These are phyloP conservation scores for Centropristis striata DNA, from an alignment of 2,113 vertebrate genomes.

Conservation along the genomic window DNA sequence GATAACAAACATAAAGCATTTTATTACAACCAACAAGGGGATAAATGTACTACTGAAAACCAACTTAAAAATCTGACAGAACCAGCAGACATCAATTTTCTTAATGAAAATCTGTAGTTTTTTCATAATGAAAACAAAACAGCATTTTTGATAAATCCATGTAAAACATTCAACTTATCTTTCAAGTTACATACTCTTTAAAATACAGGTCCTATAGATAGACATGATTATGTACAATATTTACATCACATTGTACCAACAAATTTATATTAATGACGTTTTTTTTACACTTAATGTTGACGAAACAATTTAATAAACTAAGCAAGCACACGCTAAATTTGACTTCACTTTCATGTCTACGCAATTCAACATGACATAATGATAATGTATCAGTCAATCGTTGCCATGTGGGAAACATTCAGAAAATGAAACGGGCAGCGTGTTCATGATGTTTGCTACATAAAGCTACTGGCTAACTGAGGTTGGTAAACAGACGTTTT, in stretches of 20 bases:
- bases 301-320: constrained; percentile 32
- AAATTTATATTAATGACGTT: constrained; percentile 13
- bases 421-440: constrained; percentile 20
- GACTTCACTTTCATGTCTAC: constrained; percentile 11
- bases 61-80: constrained; percentile 38
- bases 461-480: constrained; percentile 61
- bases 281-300: constrained; percentile 12
- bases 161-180: constrained; percentile 49
- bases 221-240: constrained; percentile 56
- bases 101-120: neutral
- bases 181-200: constrained; percentile 45
- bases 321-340: constrained; percentile 19
- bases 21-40: constrained; percentile 66
- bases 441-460: constrained; percentile 70
- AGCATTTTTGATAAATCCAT: constrained; percentile 48
- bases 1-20: constrained; percentile 57
- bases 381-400: constrained; percentile 1
- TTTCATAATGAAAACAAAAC: constrained; percentile 18
- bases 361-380: neutral
- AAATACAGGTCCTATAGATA: constrained; percentile 48
- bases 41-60: constrained; percentile 47
- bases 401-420: constrained; percentile 36
- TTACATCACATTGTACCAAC: constrained; percentile 51
- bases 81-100: constrained; percentile 7
- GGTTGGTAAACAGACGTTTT: constrained; percentile 22